A percentile compares a stretch with the other conserved stretches of the same genome.
Evolutionary conservation across 1,140 invertebrate species (phyloP).

Genomic region (Aplysia californica): DNA sequence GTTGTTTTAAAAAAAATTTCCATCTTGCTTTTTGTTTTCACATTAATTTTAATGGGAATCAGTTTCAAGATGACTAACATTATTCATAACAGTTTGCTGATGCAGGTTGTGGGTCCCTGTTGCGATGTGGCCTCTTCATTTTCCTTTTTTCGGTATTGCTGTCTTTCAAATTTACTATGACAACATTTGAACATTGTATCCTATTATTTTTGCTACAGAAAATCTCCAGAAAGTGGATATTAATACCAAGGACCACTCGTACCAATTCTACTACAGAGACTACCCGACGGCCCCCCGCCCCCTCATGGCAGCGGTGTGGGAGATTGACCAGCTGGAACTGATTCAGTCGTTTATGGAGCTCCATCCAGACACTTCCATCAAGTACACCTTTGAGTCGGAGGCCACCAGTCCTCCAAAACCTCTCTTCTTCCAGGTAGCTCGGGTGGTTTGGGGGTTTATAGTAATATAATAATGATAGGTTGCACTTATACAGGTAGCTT

Average conservation of each 20-base stretch:
- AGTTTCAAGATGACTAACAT: too few relatives aligned
- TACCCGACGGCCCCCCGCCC: conserved; percentile 47
- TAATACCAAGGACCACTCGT: conserved; percentile 36
- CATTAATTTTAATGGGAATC: too few relatives aligned
- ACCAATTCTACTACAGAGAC: conserved; percentile 36
- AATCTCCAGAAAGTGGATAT: conserved; percentile 32
- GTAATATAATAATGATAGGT: too few relatives aligned
- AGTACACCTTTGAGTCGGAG: conserved; percentile 43
- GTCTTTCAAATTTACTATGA: too few relatives aligned
- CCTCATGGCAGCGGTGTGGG: conserved; percentile 57
- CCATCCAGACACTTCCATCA: conserved; percentile 48
- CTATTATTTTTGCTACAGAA: neutral
- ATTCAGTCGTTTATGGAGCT: conserved; percentile 56
- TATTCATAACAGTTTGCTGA: too few relatives aligned
- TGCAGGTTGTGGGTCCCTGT: too few relatives aligned
- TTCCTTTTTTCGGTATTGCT: too few relatives aligned
- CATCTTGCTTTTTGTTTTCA: too few relatives aligned
- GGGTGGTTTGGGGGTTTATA: neutral
- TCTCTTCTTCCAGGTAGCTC: conserved; percentile 57
- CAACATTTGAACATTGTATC: neutral
- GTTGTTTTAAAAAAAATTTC: too few relatives aligned
- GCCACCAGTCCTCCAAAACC: conserved; percentile 43
- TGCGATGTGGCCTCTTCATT: too few relatives aligned
- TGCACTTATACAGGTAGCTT: too few relatives aligned
- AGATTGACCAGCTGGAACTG: conserved; percentile 46